phyloP scores from a whole-genome alignment of 2,888 invertebrate genomes.

The Trissonchulus sp. region DNA sequence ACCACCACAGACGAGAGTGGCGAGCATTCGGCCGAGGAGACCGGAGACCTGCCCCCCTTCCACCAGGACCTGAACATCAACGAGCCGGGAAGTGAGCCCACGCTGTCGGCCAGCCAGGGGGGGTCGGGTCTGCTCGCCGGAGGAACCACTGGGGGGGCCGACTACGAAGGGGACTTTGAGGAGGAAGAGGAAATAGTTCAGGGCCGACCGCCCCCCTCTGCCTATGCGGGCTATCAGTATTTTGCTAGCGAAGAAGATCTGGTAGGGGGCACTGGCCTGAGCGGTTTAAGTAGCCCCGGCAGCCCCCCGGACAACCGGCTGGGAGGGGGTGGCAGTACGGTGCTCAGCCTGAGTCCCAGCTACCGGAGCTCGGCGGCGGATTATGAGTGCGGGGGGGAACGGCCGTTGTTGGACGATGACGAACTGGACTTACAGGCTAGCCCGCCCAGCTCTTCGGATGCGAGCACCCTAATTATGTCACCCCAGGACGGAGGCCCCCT shows the following conservation, averaged over 20 bases:
- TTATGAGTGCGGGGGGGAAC: background rate
- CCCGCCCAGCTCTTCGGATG: background rate
- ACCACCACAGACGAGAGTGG: conserved; percentile 13
- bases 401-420: background rate
- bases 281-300: no score
- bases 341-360: no score
- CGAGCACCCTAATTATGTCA: background rate
- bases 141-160: background rate
- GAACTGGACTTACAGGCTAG: background rate
- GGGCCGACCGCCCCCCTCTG: background rate
- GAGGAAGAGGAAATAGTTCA: no score
- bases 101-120: background rate
- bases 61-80: background rate
- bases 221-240: background rate
- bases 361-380: no score
- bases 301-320: no score
- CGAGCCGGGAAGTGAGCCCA: background rate
- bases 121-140: background rate
- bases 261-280: background rate
- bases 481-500: background rate
- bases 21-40: background rate
- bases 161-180: no score
- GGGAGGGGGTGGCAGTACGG: no score
- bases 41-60: background rate
- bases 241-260: background rate